Percentiles rank a stretch among this genome's conserved stretches.
These are phyloP conservation scores for Rhynchotus rufescens DNA, from an alignment of 2,797 vertebrate species.

Conservation along the genomic window DNA sequence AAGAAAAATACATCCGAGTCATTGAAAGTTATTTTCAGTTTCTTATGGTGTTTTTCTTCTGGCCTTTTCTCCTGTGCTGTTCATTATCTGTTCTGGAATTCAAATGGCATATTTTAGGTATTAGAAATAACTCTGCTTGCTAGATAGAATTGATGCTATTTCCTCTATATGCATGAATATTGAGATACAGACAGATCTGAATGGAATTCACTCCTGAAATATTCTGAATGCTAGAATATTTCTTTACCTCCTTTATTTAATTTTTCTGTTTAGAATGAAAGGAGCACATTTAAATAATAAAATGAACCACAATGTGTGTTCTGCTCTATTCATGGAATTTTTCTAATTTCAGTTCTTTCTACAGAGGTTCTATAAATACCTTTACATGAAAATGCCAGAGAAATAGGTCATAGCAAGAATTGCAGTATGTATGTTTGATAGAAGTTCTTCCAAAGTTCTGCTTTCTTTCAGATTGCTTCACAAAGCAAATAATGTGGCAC, in stretches of 20 bases:
- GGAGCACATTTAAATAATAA: constrained; percentile 64
- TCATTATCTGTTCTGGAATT: constrained; percentile 60
- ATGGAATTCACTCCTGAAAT: background rate
- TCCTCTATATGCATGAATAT: background rate
- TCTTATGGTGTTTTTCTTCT: background rate
- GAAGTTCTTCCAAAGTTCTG: constrained; percentile 3
- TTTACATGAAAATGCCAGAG: constrained; percentile 64
- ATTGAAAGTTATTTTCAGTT: constrained; percentile 24
- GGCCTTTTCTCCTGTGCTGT: constrained; percentile 4
- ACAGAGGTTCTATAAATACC: constrained; percentile 71
- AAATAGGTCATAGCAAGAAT: constrained; percentile 60
- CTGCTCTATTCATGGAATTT: constrained; percentile 67
- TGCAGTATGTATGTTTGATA: constrained; percentile 2
- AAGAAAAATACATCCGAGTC: background rate
- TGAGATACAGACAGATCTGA: constrained; percentile 52
- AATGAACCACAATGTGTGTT: constrained; percentile 49
- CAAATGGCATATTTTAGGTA: constrained; percentile 56
- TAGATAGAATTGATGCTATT: constrained; percentile 1
- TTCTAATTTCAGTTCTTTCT: constrained; percentile 78
- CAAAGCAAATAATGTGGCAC: background rate
- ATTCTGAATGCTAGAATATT: constrained; percentile 31
- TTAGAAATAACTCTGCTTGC: constrained; percentile 56
- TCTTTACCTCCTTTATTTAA: constrained; percentile 62
- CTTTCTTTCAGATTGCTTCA: constrained; percentile 1
- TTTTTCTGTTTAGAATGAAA: constrained; percentile 60